Percentiles rank a stretch among this genome's conserved stretches.
phyloP scores from a whole-genome alignment of 2,113 vertebrate species.

The Hippopotamus amphibius region DNA sequence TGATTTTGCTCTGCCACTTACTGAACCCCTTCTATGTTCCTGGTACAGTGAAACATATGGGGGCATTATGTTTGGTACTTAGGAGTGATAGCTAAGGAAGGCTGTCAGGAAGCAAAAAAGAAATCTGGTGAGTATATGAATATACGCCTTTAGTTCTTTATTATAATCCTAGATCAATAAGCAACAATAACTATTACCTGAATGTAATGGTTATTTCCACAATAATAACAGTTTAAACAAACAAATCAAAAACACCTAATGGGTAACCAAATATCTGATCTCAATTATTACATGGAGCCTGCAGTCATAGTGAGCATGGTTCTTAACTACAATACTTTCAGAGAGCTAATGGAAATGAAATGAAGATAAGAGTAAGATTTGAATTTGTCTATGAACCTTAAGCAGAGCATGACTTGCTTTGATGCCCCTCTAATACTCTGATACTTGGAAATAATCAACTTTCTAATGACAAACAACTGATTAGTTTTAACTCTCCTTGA shows the following conservation, averaged over 20 bases:
- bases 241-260: neutral
- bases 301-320: neutral
- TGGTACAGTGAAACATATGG: neutral
- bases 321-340: conserved; percentile 41
- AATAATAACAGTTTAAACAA: conserved; percentile 47
- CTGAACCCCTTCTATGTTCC: neutral
- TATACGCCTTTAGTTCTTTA: neutral
- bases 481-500: neutral
- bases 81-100: neutral
- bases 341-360: conserved; percentile 58
- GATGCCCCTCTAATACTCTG: neutral
- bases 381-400: neutral
- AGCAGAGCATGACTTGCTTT: neutral
- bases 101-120: neutral
- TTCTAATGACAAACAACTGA: conserved; percentile 8
- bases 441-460: neutral
- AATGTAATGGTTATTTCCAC: conserved; percentile 1
- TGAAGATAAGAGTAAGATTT: neutral
- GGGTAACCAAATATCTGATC: conserved; percentile 22
- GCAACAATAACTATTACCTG: neutral
- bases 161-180: conserved; percentile 48
- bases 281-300: neutral
- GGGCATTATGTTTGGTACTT: neutral
- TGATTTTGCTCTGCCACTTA: neutral
- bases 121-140: neutral